A percentile compares a stretch with the other conserved stretches of the same genome.
Conservation (phyloP, 2,797 vertebrate species). For the Molossus alvarezi region DNA sequence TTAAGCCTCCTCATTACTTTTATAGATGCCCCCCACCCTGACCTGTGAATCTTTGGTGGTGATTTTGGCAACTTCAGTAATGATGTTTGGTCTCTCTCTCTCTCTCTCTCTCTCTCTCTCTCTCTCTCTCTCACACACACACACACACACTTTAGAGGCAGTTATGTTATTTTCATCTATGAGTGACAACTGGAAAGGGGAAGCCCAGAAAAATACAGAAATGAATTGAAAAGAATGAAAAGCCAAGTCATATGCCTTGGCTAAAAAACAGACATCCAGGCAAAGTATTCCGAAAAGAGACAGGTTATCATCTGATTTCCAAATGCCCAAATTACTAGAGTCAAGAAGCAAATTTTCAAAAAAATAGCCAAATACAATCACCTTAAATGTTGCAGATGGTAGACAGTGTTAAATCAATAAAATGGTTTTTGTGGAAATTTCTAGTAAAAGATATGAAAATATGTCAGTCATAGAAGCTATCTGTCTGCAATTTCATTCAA, state of each 20-base stretch:
- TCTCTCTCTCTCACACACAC: neutral
- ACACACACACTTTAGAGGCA: neutral
- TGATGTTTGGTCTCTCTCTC: conserved; percentile 64
- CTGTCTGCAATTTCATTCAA: conserved; percentile 30
- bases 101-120: neutral
- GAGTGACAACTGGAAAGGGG: conserved; percentile 23
- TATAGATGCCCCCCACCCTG: neutral
- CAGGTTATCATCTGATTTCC: neutral
- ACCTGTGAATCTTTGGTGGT: conserved; percentile 74
- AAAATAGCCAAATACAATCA: neutral
- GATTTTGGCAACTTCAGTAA: conserved; percentile 77
- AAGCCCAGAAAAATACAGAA: conserved; percentile 72
- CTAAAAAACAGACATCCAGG: conserved; percentile 43
- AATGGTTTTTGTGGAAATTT: conserved; percentile 30
- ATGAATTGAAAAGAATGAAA: conserved; percentile 52
- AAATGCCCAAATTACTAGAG: neutral
- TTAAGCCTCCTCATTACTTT: conserved; percentile 31
- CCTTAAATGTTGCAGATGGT: neutral
- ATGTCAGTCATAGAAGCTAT: neutral
- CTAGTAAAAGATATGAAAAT: conserved; percentile 50
- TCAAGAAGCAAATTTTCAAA: conserved; percentile 33
- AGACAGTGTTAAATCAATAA: neutral
- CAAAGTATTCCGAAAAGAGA: conserved; percentile 59
- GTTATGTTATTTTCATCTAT: conserved; percentile 57
- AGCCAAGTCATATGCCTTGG: neutral